phyloP scores from a whole-genome alignment of 2,888 invertebrate genomes.

The Agrochola macilenta region DNA sequence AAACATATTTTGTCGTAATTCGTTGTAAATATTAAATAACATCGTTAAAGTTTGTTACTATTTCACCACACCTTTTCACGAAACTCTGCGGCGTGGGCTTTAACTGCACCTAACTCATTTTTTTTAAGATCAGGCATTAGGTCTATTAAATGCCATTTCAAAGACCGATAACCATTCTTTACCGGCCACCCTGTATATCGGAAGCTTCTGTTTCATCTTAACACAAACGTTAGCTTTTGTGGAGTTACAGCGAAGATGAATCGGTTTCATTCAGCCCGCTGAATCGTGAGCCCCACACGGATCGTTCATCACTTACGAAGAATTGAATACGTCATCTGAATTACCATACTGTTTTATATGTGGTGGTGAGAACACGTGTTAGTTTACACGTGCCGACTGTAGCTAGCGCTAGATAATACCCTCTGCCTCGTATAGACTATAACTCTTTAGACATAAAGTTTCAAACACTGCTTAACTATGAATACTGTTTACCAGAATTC shows the following conservation, averaged over 20 bases:
- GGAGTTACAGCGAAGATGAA: conserved; percentile 67
- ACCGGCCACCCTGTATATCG: neutral
- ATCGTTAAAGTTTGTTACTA: no score
- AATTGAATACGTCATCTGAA: conserved; percentile 69
- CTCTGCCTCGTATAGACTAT: neutral
- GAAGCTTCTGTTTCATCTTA: conserved; percentile 40
- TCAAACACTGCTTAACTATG: neutral
- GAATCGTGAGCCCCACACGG: conserved; percentile 66
- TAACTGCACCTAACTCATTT: no score
- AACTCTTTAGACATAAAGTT: neutral
- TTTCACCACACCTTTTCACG: no score
- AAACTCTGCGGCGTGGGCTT: no score
- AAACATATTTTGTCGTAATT: no score
- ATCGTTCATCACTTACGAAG: conserved; percentile 74
- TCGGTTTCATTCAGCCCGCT: conserved; percentile 70
- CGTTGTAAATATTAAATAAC: no score
- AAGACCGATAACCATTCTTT: no score
- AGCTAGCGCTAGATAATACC: neutral
- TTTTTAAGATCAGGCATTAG: no score
- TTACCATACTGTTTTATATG: conserved; percentile 53
- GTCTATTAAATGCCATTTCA: no score
- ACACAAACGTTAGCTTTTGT: conserved; percentile 54
- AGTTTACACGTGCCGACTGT: conserved; percentile 3
- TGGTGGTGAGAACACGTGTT: conserved; percentile 32
- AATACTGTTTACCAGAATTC: neutral